These are phyloP conservation scores for Athalia rosae DNA, from an alignment of 2,888 invertebrate species.

Conservation along the genomic window DNA sequence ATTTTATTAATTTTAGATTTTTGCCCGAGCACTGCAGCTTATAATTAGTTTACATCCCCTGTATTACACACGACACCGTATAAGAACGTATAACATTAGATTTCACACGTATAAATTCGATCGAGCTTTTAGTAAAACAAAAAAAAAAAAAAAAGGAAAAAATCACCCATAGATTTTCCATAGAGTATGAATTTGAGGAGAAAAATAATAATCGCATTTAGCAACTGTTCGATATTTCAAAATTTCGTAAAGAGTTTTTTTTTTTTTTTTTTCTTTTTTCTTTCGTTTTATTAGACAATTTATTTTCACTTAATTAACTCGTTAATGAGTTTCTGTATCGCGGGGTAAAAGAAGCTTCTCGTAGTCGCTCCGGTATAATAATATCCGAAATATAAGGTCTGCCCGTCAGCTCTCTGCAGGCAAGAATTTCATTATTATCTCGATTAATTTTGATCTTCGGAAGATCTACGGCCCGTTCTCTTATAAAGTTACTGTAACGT, in stretches of 20 bases:
- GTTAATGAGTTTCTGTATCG: constrained; percentile 39
- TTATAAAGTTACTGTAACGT: not conserved
- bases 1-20: too few relatives aligned
- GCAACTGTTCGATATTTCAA: too few relatives aligned
- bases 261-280: not conserved
- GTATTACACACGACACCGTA: too few relatives aligned
- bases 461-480: constrained; percentile 20
- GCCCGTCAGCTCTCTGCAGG: not conserved
- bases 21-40: too few relatives aligned
- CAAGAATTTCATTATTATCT: constrained; percentile 26
- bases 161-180: not conserved
- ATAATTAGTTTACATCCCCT: too few relatives aligned
- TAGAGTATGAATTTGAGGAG: not conserved
- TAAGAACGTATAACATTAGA: too few relatives aligned
- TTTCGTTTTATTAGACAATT: not conserved
- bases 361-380: not conserved
- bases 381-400: not conserved
- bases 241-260: too few relatives aligned
- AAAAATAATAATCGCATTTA: too few relatives aligned
- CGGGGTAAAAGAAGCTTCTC: not conserved
- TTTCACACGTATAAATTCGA: too few relatives aligned
- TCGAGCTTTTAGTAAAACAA: too few relatives aligned
- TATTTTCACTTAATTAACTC: constrained; percentile 31
- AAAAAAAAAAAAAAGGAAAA: not conserved
- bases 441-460: constrained; percentile 30